Evolutionary conservation across 1,140 invertebrate species (phyloP), one percentile per base, ranked within the genome.

Genomic region (Sitobion miscanthi): DNA sequence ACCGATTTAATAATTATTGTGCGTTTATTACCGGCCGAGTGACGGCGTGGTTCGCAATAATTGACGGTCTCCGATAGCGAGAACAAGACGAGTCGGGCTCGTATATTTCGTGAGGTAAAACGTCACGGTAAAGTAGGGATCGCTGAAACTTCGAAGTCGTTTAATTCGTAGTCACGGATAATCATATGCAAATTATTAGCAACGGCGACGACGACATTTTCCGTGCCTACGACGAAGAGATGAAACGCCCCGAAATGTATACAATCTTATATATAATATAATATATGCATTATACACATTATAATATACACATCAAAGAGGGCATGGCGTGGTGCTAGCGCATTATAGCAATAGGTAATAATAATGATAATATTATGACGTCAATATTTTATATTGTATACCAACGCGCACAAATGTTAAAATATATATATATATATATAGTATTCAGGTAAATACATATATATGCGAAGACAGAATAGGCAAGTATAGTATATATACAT

Each of bases 361-460:
- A n/a, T 69, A 62, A 62, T 62, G 14, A 49, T 52, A 52, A 52
- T 52, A 52, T 52, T 52, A n/a, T 17, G 5, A 77, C n/a, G 30
- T n/a, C n/a, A 77, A n/a, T 77, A 77, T 77, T 77, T 77, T 77
- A 77, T 77, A 77, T n/a, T 77, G n/a, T n/a, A 77, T 77, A 69
- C 30, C 62, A 17, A n/a, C 14, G 11, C 30, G 4, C 62, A n/a
- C 11, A 69, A 69, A 69, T 69, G 11, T n/a, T 69, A 69, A 6
- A 2, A 30, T 49, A 49, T 38, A 49, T 9, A 9, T 49, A 52
- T 11, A 30, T 62, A 30, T 62, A 62, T 62, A 62, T 62, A n/a
- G 25, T 69, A 69, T 62, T 30, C 0, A 21, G 8, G 20, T 21
- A 52, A 2, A 57, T 57, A 25, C 0, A 57, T 57, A 52, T 57